phyloP scores from a whole-genome alignment of 2,888 invertebrate species.

The Acanthococcus lagerstroemiae region DNA sequence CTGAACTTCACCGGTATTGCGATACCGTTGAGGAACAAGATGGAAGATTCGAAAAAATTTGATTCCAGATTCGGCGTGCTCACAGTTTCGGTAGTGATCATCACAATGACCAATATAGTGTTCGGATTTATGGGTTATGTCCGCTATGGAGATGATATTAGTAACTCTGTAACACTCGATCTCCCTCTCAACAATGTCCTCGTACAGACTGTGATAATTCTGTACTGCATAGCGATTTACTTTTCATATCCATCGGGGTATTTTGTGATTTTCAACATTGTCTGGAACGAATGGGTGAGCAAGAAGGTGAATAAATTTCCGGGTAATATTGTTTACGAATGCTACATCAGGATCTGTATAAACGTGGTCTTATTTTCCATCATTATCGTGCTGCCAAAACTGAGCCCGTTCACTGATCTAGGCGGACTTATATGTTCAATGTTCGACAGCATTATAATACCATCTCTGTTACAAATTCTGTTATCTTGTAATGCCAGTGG shows the following conservation, averaged over 20 bases:
- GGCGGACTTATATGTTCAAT: constrained; percentile 14
- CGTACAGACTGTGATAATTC: background rate
- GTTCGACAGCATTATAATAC: constrained; percentile 16
- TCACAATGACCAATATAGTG: background rate
- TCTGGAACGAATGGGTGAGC: constrained; percentile 19
- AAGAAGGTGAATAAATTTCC: background rate
- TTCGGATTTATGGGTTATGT: constrained; percentile 16
- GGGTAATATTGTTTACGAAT: background rate
- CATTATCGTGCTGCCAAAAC: background rate
- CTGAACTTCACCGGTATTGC: constrained; percentile 20
- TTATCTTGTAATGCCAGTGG: constrained; percentile 1
- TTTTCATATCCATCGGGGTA: constrained; percentile 8
- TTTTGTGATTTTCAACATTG: constrained; percentile 14
- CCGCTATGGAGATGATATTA: constrained; percentile 1
- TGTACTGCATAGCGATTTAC: constrained; percentile 11
- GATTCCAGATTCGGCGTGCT: constrained; percentile 16
- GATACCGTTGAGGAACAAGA: constrained; percentile 13
- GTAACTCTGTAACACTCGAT: constrained; percentile 12
- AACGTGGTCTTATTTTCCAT: constrained; percentile 2
- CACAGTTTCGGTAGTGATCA: background rate
- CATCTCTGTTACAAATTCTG: constrained; percentile 4
- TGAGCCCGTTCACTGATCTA: constrained; percentile 10
- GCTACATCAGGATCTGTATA: background rate
- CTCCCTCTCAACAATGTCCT: background rate
- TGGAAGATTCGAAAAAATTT: constrained; percentile 16